Evolutionary conservation across 2,888 invertebrate species (phyloP), one percentile per base, ranked within the genome.

Genomic region (Agrochola litura): DNA sequence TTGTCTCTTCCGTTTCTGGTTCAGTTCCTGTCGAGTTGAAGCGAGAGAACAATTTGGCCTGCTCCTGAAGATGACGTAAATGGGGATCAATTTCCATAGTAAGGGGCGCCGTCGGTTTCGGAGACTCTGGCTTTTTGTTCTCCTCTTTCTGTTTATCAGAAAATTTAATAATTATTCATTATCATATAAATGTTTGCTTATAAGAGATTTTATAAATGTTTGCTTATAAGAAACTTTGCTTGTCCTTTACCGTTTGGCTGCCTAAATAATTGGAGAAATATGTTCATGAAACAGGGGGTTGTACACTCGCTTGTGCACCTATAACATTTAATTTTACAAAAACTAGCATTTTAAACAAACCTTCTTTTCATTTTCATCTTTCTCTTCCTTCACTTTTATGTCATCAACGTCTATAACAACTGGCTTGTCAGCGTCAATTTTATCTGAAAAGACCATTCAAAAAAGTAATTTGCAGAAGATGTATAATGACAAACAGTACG

Each of bases 71-170:
- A 68, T 97, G 96, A 69, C 93, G 94, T 76, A 97, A 93, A 85
- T 97, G 96, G 2, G 97, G 96, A 83, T 97, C 97, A 82, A 97
- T 97, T 86, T 96, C 97, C 95, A 97, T 96, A 43, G 95, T 96
- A 58, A 97, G 90, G 9, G 97, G 97, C 30, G 95, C 95, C 10
- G 94, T 94, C 56, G 92, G 94, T 88, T 94, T 96, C 66, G 93
- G 95, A 81, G 92, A 95, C 86, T 94, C 95, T 22, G 91, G 94
- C 88, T 94, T 95, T 87, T 96, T 79, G 61, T 68, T 95, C 87
- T 93, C 87, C 76, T 89, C 84, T 85, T 66, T 80, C 74, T 73
- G 60, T 66, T 65, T 22, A 65, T 41, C 46, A 66, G 12, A 71
- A 67, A 72, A 66, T 49, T 16, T 54, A 16, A 52, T 64, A 58